These are phyloP conservation scores for Drosophila fuyamai DNA, from an alignment of 1,140 invertebrate species.

Conservation along the genomic window DNA sequence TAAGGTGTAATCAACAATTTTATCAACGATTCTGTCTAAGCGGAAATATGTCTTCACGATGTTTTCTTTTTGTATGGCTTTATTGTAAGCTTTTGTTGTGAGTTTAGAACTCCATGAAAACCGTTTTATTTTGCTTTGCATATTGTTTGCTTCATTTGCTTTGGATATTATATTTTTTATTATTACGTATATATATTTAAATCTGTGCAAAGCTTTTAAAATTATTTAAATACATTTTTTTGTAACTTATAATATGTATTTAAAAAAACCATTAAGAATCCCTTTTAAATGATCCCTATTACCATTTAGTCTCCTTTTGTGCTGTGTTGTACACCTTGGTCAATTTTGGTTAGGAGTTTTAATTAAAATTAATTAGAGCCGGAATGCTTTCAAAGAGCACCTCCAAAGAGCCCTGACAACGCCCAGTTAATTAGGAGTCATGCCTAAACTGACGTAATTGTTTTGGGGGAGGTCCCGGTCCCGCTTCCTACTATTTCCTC, in stretches of 20 bases:
- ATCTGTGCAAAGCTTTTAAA: too few species aligned
- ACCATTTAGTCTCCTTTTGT: neutral
- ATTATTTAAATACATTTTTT: too few species aligned
- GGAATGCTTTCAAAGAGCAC: constrained; percentile 29
- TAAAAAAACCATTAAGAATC: neutral
- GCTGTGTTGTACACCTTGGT: neutral
- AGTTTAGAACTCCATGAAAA: too few species aligned
- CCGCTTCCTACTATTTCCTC: neutral
- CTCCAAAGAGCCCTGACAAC: constrained; percentile 44
- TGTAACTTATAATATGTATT: too few species aligned
- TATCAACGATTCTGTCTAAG: neutral
- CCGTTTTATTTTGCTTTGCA: too few species aligned
- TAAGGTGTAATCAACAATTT: neutral
- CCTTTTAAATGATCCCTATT: neutral
- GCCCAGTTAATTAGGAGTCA: constrained; percentile 68
- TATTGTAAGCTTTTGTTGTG: too few species aligned
- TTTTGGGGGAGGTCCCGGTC: neutral
- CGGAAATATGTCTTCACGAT: neutral
- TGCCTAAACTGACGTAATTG: constrained; percentile 67
- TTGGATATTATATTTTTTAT: too few species aligned
- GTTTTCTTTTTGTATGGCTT: neutral
- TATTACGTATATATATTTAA: too few species aligned
- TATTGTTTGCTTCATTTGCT: too few species aligned
- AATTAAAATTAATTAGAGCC: constrained; percentile 74
- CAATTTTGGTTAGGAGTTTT: constrained; percentile 36